Conservation (phyloP, 2,113 vertebrate genomes). For the Nestor notabilis region DNA sequence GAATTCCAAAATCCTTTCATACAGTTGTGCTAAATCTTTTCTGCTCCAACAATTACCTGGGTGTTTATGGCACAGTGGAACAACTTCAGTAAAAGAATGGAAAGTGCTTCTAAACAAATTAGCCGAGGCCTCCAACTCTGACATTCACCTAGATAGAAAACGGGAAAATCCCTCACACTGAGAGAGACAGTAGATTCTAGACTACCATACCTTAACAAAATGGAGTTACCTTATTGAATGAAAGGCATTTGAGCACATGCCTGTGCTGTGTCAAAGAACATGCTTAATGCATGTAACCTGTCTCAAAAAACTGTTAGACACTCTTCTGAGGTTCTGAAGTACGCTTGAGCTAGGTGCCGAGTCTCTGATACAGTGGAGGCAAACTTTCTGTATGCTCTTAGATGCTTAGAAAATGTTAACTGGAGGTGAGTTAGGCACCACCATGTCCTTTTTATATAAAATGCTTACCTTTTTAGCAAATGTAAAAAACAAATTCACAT, state of each 20-base stretch:
- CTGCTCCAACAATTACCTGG: not conserved
- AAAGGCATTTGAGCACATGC: not conserved
- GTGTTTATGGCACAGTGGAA: not conserved
- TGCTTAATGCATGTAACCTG: not conserved
- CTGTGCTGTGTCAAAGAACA: not conserved
- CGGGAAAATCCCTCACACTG: not conserved
- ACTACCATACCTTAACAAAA: not conserved
- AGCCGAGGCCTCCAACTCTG: not conserved
- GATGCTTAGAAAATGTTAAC: not conserved
- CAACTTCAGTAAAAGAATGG: not conserved
- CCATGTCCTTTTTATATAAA: not conserved
- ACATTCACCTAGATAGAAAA: not conserved
- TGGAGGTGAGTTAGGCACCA: not conserved
- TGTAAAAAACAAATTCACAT: not conserved
- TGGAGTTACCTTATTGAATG: not conserved
- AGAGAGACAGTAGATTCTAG: not conserved
- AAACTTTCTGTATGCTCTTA: not conserved
- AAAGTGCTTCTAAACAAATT: not conserved
- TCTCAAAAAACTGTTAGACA: not conserved
- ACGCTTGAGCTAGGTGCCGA: accelerated
- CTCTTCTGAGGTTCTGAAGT: not conserved
- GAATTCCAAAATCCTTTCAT: not conserved
- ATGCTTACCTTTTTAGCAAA: not conserved
- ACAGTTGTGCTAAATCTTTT: not conserved
- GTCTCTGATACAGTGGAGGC: not conserved